Percentiles rank a stretch among this genome's conserved stretches.
Conservation (phyloP, 2,888 invertebrate species). For the Leptopilina drosophilae region DNA sequence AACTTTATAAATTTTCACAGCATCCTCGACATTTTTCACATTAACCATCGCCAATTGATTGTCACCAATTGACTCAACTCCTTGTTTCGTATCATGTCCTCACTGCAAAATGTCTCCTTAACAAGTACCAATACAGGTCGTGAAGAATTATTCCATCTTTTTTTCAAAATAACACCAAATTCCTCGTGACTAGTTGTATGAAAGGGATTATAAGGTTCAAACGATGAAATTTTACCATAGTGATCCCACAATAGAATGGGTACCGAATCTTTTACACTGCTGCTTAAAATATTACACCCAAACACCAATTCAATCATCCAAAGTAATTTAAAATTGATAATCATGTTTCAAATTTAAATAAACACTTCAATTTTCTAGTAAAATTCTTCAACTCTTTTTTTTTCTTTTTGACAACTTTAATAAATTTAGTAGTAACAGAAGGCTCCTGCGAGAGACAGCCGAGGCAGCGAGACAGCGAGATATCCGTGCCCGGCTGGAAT, state of each 20-base stretch:
- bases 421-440: not conserved
- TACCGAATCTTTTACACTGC: slow-evolving; percentile 75
- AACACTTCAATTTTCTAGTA: not conserved
- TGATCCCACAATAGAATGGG: slow-evolving; percentile 82
- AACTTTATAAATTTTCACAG: slow-evolving; percentile 63
- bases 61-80: slow-evolving; percentile 71
- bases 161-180: slow-evolving; percentile 74
- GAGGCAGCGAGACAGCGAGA: no score
- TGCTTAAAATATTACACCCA: slow-evolving; percentile 35
- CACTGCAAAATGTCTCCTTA: slow-evolving; percentile 80
- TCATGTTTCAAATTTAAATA: not conserved
- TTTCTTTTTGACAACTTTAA: not conserved
- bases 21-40: slow-evolving; percentile 60
- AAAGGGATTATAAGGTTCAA: slow-evolving; percentile 65
- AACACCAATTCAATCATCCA: not conserved
- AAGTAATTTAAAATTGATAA: slow-evolving; percentile 4
- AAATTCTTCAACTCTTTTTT: not conserved
- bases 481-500: no score
- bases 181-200: slow-evolving; percentile 70
- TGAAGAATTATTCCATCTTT: slow-evolving; percentile 73
- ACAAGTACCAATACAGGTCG: slow-evolving; percentile 79
- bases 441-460: slow-evolving; percentile 38
- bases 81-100: slow-evolving; percentile 80
- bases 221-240: slow-evolving; percentile 57
- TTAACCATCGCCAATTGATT: slow-evolving; percentile 61